Evolutionary conservation across 2,888 invertebrate genomes (phyloP).

Genomic region (Pterostichus madidus): DNA sequence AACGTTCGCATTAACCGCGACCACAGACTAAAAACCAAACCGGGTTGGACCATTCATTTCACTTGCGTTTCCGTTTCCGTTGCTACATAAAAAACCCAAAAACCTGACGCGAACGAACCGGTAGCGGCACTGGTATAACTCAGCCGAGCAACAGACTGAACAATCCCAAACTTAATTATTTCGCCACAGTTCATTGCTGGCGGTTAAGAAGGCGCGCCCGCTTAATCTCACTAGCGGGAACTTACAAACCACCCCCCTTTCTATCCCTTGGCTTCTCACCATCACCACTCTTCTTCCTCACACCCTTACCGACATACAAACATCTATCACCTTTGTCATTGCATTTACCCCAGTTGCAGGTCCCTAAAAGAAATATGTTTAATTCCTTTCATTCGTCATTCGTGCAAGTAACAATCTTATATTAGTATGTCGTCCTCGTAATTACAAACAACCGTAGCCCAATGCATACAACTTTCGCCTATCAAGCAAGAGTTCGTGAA

Average conservation of each 20-base stretch:
- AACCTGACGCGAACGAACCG: conserved; percentile 4
- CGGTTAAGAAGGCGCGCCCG: conserved; percentile 36
- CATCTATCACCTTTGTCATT: too few relatives aligned
- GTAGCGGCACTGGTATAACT: conserved; percentile 37
- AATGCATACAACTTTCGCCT: too few relatives aligned
- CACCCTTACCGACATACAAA: not conserved
- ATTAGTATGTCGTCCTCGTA: too few relatives aligned
- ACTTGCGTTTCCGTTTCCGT: conserved; percentile 9
- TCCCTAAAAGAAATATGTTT: too few relatives aligned
- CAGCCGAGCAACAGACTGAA: conserved; percentile 47
- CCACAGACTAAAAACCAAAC: conserved; percentile 45
- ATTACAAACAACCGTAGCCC: too few relatives aligned
- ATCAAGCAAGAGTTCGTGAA: too few relatives aligned
- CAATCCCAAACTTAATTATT: conserved; percentile 59
- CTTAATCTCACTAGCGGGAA: not conserved
- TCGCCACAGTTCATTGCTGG: conserved; percentile 61
- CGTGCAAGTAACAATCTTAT: too few relatives aligned
- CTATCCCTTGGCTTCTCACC: not conserved
- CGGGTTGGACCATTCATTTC: conserved; percentile 45
- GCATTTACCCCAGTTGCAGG: too few relatives aligned
- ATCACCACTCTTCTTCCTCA: not conserved
- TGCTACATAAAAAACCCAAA: conserved; percentile 30
- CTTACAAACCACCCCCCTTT: not conserved
- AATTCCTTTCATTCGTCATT: too few relatives aligned
- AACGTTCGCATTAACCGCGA: conserved; percentile 46